Conservation (phyloP, 23 tunicate genomes). For the Styela clava region DNA sequence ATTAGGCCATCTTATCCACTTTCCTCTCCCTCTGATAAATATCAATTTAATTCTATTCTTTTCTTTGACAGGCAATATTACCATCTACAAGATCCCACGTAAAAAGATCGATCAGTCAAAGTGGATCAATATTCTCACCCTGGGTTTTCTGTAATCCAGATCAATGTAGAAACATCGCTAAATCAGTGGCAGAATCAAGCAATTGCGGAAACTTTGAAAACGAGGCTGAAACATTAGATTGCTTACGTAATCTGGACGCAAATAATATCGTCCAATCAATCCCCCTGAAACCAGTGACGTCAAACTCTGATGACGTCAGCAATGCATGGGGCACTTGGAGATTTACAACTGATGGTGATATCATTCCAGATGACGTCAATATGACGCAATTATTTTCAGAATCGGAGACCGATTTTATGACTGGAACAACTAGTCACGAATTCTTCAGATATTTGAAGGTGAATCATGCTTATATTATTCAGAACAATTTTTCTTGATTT, state of each 20-base stretch:
- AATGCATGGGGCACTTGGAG: conserved; percentile 24
- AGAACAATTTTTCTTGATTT: too few relatives aligned
- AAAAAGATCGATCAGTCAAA: conserved; percentile 5
- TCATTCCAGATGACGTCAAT: conserved; percentile 1
- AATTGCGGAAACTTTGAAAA: background rate
- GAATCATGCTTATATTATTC: background rate
- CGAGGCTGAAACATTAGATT: background rate
- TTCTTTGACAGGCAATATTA: conserved; percentile 1
- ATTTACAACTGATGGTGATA: conserved; percentile 7
- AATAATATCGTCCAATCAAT: background rate
- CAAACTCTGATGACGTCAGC: conserved; percentile 14
- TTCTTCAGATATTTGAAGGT: conserved; percentile 14
- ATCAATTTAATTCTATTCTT: too few relatives aligned
- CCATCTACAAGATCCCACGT: conserved; percentile 12
- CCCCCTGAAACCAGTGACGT: background rate
- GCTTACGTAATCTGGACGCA: background rate
- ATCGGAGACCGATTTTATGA: background rate
- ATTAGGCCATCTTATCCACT: too few relatives aligned
- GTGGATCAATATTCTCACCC: conserved; percentile 8
- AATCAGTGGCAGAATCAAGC: background rate
- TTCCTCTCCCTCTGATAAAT: too few relatives aligned
- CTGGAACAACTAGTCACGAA: background rate
- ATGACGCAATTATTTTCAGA: background rate
- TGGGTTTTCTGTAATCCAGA: conserved; percentile 6
- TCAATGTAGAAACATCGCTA: background rate